Evolutionary conservation across 2,888 invertebrate genomes (phyloP), one percentile per base, ranked within the genome.

Genomic region (Linyphia triangularis): DNA sequence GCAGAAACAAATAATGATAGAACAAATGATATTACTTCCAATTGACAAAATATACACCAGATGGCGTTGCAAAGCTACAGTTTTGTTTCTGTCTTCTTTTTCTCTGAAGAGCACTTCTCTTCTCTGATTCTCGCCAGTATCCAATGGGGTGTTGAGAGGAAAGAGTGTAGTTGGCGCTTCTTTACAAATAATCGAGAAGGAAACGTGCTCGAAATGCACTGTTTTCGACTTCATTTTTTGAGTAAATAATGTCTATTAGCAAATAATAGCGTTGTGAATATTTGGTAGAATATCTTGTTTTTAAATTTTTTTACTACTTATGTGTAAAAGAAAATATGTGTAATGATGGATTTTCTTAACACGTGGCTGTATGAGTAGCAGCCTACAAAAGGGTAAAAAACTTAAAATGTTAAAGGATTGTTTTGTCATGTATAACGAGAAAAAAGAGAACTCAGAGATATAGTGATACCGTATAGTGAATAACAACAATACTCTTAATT

Each of bases 101-200:
- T 22, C 37, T 10, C 26, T 26, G 40, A 43, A 70, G 40, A 37
- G 22, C 37, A 37, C 40, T 24, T 19, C 24, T 67, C 67, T 10
- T 16, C 67, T 51, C 30, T 19, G 26, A 16, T 33, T 3, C 37
- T 19, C 28, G 22, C 30, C 81, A 81, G 81, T 70, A 59, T 70
- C 81, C 81, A 81, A 81, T 81, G 33, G n/a, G 70, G 24, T 70
- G 33, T 22, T 4, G 33, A 70, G 70, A 33, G 22, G 19, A 13
- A 37, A 28, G 28, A 69, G 59, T 16, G 26, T 37, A 9, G 43
- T 51, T 51, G 51, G 51, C 67, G 78, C 67, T 51, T 28, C 30
- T 43, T 51, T 67, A 69, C 16, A 28, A 81, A 70, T 16, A n/a
- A 30, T 10, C 19, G 2, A 16, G n/a, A 37, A 3, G n/a, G 43